Conservation (phyloP, 2,888 invertebrate species). For the Cheilosia vernalis region DNA sequence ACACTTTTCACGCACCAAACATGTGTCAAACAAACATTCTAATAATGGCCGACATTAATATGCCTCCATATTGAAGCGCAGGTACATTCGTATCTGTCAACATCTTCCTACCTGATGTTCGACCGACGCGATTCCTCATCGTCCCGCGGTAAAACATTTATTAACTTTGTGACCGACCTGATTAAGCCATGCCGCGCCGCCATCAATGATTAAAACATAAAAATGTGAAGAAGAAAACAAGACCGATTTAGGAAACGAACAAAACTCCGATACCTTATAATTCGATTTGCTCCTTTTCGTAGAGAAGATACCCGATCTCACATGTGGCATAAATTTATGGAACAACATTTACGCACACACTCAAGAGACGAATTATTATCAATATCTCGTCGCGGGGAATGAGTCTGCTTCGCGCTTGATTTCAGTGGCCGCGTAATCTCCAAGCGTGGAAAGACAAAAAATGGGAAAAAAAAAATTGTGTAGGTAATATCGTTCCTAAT, state of each 20-base stretch:
- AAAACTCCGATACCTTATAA: slow-evolving; percentile 52
- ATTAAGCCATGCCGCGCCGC: slow-evolving; percentile 63
- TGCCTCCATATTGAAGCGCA: slow-evolving; percentile 63
- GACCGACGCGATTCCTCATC: slow-evolving; percentile 1
- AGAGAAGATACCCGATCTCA: slow-evolving; percentile 46
- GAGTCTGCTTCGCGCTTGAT: slow-evolving; percentile 20
- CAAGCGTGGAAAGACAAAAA: slow-evolving; percentile 4
- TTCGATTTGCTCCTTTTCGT: slow-evolving; percentile 39
- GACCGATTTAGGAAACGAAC: slow-evolving; percentile 9
- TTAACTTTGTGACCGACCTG: slow-evolving; percentile 52
- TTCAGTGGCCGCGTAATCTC: slow-evolving; percentile 45
- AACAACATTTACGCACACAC: slow-evolving; percentile 57
- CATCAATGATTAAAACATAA: slow-evolving; percentile 72
- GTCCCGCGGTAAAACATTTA: background rate
- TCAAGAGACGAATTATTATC: slow-evolving; percentile 42
- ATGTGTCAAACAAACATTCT: slow-evolving; percentile 66
- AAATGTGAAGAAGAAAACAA: slow-evolving; percentile 41
- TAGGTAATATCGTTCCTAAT: slow-evolving; percentile 65
- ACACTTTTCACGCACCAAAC: slow-evolving; percentile 40
- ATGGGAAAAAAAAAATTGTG: slow-evolving; percentile 19
- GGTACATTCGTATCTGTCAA: slow-evolving; percentile 61
- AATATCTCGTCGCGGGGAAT: slow-evolving; percentile 31
- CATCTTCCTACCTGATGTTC: slow-evolving; percentile 65
- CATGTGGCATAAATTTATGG: slow-evolving; percentile 60
- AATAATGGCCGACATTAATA: slow-evolving; percentile 72